Percentiles rank a stretch among this genome's conserved stretches.
These are phyloP conservation scores for Cynodonichthys magdalenae DNA, from an alignment of 2,797 vertebrate genomes.

Conservation along the genomic window DNA sequence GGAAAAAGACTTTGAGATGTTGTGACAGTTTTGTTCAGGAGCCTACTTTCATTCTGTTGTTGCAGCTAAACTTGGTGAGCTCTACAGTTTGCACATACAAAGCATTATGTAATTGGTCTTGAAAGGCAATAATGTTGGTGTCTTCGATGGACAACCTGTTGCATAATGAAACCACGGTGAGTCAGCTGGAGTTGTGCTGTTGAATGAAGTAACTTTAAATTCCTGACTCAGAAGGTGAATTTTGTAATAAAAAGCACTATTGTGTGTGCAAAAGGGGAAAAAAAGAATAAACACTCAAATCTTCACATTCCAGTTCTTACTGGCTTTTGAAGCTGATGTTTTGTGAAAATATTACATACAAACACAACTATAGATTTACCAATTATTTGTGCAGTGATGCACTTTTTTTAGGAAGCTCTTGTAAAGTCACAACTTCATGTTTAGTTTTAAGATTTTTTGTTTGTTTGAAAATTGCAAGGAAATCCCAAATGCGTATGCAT, in stretches of 20 bases:
- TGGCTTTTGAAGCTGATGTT: conserved; percentile 20
- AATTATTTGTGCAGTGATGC: conserved; percentile 36
- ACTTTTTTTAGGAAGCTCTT: conserved; percentile 34
- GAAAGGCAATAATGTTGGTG: conserved; percentile 45
- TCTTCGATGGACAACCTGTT: conserved; percentile 44
- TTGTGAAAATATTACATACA: conserved; percentile 14
- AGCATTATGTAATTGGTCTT: conserved; percentile 50
- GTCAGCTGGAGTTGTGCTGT: conserved; percentile 40
- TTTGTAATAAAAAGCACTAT: conserved; percentile 15
- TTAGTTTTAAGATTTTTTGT: neutral
- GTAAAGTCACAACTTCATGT: conserved; percentile 13
- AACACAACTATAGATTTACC: conserved; percentile 27
- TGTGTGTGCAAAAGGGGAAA: conserved; percentile 18
- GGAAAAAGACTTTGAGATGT: conserved; percentile 34
- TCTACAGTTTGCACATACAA: conserved; percentile 59
- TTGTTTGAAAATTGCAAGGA: conserved; percentile 9
- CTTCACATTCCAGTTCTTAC: conserved; percentile 13
- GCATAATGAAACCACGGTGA: conserved; percentile 40
- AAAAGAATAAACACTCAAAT: conserved; percentile 5
- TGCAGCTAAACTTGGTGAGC: conserved; percentile 47
- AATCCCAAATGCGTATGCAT: conserved; percentile 4
- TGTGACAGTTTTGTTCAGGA: conserved; percentile 26
- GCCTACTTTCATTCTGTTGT: conserved; percentile 29
- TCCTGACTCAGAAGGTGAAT: neutral
- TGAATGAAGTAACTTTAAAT: conserved; percentile 31